Evolutionary conservation across 2,113 vertebrate species (phyloP), one percentile per base, ranked within the genome.

Genomic region (Sigmodon hispidus): DNA sequence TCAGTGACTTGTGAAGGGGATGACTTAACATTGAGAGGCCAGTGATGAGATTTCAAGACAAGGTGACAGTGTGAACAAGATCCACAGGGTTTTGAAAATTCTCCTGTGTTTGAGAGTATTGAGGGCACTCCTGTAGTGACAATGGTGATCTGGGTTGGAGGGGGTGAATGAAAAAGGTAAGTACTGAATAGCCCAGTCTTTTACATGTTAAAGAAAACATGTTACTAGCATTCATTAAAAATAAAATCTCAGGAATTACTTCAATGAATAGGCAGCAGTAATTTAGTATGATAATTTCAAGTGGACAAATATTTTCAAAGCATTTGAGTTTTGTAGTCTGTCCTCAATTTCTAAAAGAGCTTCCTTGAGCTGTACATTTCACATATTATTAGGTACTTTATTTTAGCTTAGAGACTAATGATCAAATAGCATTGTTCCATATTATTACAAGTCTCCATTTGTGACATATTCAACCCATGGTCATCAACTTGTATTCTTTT

Each of bases 271-370:
- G 13, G 24, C 61, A 79, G 45, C 2, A 84, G 34, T 72, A 22
- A 22, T 72, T 72, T 70, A 19, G 36, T 6, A 36, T 8, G 5
- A 50, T 83, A 87, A 90, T 52, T 93, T 96, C 70, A 91, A 65
- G 50, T 4, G 15, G 17, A 70, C 85, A 40, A 92, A 76, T 90
- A 90, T 76, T 91, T 85, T 24, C 63, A 92, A 87, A 67, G 45
- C 70, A 77, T 31, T 69, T 91, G 17, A 92, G 81, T n/a, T 85
- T 65, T 91, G 15, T 81, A 95, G n/a, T 7, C 34, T 77, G 11
- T n/a, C 17, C 80, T 90, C 92, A 50, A 77, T 70, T 81, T 93
- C 45, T 96, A 77, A 92, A 94, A 61, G 26, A 45, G 83, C 77
- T 70, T 4, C 19, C n/a, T 80, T 75, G 17, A 45, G 75, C 67